Percentiles rank a stretch among this genome's conserved stretches.
These are phyloP conservation scores for Bursaphelenchus mucronatus DNA, from an alignment of 1,140 invertebrate species.

Conservation along the genomic window DNA sequence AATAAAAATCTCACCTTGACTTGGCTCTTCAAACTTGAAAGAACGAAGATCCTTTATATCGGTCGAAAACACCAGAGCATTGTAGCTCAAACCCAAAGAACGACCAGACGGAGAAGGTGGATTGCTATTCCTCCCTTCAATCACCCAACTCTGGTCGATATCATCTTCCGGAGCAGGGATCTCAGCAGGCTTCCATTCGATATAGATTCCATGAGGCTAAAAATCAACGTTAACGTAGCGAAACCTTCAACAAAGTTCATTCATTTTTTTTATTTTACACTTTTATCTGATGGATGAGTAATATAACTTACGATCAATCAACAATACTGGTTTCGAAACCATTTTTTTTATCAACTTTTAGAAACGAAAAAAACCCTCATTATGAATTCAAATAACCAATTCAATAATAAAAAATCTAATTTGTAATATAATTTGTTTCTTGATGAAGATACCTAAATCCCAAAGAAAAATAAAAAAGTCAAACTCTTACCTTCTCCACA, in stretches of 20 bases:
- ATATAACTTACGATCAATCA: neutral
- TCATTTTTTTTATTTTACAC: neutral
- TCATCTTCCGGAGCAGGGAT: slow-evolving; percentile 28
- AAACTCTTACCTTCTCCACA: slow-evolving; percentile 37
- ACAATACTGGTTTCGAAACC: slow-evolving; percentile 10
- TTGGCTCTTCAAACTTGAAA: slow-evolving; percentile 36
- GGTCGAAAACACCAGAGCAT: slow-evolving; percentile 25
- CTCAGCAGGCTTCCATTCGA: slow-evolving; percentile 45
- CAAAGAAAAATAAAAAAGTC: neutral
- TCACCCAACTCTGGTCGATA: slow-evolving; percentile 37
- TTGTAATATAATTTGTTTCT: neutral
- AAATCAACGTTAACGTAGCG: slow-evolving; percentile 1
- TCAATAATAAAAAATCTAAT: neutral
- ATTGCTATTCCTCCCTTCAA: slow-evolving; percentile 35
- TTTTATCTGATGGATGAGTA: neutral
- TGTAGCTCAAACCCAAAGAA: slow-evolving; percentile 20
- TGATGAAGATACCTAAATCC: neutral
- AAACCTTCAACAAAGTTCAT: neutral
- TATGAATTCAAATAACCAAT: neutral
- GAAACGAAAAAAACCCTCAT: slow-evolving; percentile 19
- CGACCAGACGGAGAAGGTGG: slow-evolving; percentile 8
- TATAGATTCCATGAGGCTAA: slow-evolving; percentile 36
- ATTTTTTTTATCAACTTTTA: neutral
- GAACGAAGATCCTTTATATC: slow-evolving; percentile 47
- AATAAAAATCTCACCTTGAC: slow-evolving; percentile 25